These are phyloP conservation scores for Diplolepis rosae DNA, from an alignment of 2,888 invertebrate genomes.

Conservation along the genomic window DNA sequence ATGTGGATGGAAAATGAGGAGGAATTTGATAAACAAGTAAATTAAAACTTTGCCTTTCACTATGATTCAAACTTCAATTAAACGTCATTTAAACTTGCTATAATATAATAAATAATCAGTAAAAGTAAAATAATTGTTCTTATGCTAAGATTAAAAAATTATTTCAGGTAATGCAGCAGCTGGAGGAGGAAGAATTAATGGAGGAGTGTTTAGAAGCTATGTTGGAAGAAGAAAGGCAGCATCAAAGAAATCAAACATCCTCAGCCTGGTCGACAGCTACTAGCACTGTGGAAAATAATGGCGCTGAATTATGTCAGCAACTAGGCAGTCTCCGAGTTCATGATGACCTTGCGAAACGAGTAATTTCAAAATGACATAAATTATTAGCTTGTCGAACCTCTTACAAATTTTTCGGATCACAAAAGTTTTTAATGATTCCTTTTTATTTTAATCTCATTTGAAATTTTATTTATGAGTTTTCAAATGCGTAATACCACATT, in stretches of 20 bases:
- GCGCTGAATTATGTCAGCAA: conserved; percentile 68
- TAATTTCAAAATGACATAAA: conserved; percentile 41
- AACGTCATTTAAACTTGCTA: background rate
- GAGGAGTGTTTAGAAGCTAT: conserved; percentile 91
- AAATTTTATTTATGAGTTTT: background rate
- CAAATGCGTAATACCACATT: background rate
- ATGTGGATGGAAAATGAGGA: conserved; percentile 97
- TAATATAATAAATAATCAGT: background rate
- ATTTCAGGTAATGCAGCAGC: conserved; percentile 85
- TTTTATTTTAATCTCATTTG: background rate
- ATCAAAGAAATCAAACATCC: conserved; percentile 67
- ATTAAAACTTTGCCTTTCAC: background rate
- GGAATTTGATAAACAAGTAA: conserved; percentile 92
- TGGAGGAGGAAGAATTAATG: conserved; percentile 91
- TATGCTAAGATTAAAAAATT: background rate
- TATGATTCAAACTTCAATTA: background rate
- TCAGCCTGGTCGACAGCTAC: conserved; percentile 68
- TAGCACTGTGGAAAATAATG: conserved; percentile 63
- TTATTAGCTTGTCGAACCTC: background rate
- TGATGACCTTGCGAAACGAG: conserved; percentile 71
- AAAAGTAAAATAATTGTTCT: background rate
- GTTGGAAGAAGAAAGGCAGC: conserved; percentile 81
- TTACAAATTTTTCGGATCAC: background rate
- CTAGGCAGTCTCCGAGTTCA: conserved; percentile 66
- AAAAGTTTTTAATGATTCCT: background rate